Evolutionary conservation across 1,140 invertebrate genomes (phyloP).

Genomic region (Contarinia nasturtii): DNA sequence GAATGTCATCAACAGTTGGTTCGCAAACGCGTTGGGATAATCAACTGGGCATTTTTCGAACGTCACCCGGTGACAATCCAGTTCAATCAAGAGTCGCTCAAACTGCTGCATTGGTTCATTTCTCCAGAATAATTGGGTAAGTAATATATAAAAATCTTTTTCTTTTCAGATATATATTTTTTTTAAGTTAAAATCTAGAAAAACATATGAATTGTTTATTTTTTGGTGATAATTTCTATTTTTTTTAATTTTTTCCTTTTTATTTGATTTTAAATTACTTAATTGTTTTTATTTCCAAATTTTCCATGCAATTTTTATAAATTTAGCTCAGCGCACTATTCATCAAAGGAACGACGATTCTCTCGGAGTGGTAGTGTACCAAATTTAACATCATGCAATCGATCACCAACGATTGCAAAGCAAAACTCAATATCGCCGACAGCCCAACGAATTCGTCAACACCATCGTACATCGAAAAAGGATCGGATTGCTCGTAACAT

Average conservation of each 20-base stretch:
- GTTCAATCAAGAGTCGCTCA: conserved; percentile 33
- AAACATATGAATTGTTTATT: no score
- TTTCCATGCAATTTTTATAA: no score
- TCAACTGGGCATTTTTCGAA: conserved; percentile 38
- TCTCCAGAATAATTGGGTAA: conserved; percentile 39
- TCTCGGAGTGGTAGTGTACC: conserved; percentile 24
- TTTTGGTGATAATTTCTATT: no score
- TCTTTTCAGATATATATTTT: no score
- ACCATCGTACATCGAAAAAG: conserved; percentile 6
- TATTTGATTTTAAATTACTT: no score
- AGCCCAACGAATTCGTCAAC: conserved; percentile 13
- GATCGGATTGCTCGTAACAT: conserved; percentile 7
- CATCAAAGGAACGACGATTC: conserved; percentile 18
- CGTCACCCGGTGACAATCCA: conserved; percentile 30
- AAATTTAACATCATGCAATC: conserved; percentile 12
- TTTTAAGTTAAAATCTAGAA: no score
- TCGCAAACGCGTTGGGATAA: conserved; percentile 37
- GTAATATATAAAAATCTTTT: no score
- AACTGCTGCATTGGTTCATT: conserved; percentile 48
- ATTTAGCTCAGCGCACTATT: background rate
- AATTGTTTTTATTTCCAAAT: no score
- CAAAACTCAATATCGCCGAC: background rate
- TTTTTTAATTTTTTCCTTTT: no score
- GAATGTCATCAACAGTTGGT: conserved; percentile 11
- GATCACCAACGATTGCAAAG: no score